Evolutionary conservation across 2,113 vertebrate genomes (phyloP).

Genomic region (Vulpes ferrilata): DNA sequence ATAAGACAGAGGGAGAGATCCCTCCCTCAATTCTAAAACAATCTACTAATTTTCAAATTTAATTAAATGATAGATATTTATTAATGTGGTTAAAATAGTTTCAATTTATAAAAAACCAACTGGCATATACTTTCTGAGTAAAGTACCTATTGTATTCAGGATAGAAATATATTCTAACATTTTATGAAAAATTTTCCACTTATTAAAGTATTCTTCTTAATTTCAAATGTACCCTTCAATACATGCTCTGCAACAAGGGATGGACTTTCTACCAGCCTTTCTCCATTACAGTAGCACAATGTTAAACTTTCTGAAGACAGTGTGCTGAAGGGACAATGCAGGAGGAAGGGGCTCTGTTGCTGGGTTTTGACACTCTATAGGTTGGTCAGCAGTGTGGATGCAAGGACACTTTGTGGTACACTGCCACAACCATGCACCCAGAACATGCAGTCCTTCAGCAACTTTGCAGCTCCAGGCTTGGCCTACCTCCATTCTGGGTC

Average conservation of each 20-base stretch:
- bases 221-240: background rate
- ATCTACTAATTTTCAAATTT: background rate
- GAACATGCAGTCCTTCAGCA: background rate
- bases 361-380: background rate
- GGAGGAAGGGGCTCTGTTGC: background rate
- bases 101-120: background rate
- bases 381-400: rapidly evolving
- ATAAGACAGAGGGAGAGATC: background rate
- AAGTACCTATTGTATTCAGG: background rate
- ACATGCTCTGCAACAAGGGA: background rate
- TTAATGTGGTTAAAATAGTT: background rate
- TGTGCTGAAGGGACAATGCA: background rate
- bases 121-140: background rate
- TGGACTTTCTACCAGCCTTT: background rate
- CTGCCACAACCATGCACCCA: background rate
- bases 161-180: background rate
- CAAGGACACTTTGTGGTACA: rapidly evolving
- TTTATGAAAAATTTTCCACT: background rate
- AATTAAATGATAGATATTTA: background rate
- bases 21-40: background rate
- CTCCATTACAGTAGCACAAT: background rate
- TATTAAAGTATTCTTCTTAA: background rate
- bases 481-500: background rate
- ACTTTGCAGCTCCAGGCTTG: background rate
- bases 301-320: background rate